Evolutionary conservation across 53 echinoderm and acorn worm genomes (phyloP), one percentile per base, ranked within the genome.

Genomic region (Henricia sp.): DNA sequence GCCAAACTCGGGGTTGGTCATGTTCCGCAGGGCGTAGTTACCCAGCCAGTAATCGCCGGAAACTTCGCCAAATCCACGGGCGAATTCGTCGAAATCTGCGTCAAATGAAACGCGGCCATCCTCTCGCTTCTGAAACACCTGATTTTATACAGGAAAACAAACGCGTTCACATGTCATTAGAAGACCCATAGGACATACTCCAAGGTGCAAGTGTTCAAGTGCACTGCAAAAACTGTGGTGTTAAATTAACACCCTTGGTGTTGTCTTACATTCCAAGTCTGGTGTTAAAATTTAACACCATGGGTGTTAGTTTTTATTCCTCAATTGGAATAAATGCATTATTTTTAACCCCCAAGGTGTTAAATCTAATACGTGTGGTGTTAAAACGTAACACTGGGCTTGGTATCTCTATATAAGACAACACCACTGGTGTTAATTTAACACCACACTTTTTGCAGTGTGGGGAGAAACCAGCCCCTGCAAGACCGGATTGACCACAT

Each of bases 41-140:
- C 99, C 99, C 1, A 97, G 88, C 99, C 99, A 97, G 34, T 88
- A 90, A 37, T 97, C 94, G 3, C 82, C 67, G 44, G 33, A 64
- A 17, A 67, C 43, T 25, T 92, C 78, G 37, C 99, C 99, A 74
- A 97, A 97, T 6, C 99, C 99, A 20, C 86, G 85, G 23, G 69
- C 53, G 69, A 92, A 97, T 37, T 95, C 94, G 32, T 76, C 74
- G 91, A 88, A 94, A 66, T 64, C 70, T 14, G 90, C 83, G 67
- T 97, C 90, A 67, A 97, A 97, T 68, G 86, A 89, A 37, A 84
- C 91, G 14, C 80, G 63, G 32, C 99, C 99, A 48, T 97, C 92
- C 20, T 60, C 36, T n/a, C 99, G 85, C 27, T 88, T 71, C 73
- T 97, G 99, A 54, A 97, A 85, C 12, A 97, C 92, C 77, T 77